Evolutionary conservation across 2,888 invertebrate genomes (phyloP), one percentile per base, ranked within the genome.

Genomic region (Microplitis manilae): DNA sequence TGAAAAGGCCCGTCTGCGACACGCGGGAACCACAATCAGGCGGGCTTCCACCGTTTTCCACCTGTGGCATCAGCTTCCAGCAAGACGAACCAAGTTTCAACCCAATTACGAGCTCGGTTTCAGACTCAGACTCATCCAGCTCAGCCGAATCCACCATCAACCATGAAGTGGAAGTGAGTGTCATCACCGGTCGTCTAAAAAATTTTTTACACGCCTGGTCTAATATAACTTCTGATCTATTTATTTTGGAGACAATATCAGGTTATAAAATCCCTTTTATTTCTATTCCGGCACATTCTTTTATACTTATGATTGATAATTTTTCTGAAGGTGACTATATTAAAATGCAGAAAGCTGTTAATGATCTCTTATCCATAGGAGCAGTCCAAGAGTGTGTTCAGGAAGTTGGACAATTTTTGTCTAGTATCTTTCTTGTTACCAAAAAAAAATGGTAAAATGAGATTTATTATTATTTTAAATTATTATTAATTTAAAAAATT

Each of bases 381-480:
- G 76, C 77, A 17, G 65, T 80, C 6, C 62, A 20, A n/a, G 8
- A n/a, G 8, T 79, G 77, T 17, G 15, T 6, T 9, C 13, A 75
- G n/a, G 40, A 68, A 8, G n/a, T 7, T 7, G 71, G 74, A 6
- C 78, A 76, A 61, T 78, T 80, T 59, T 6, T 80, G 6, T 81
- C 78, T 4, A 65, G 73, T 17, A 78, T 76, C 68, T 79, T 81
- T 73, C 71, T 81, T 5, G 69, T 75, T 8, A 74, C 68, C 5
- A 80, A 80, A 59, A 64, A 20, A 72, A 20, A 72, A 79, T 65
- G 80, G 78, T 5, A 69, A 69, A 38, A 73, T 61, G 59, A 76
- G 80, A 61, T 79, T 80, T n/a, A 69, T 81, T 0, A 30, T 81
- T 20, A 83, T 82, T 62, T 69, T 81, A 70, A n/a, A n/a, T n/a